Conservation (phyloP, 2,113 vertebrate species). For the Lichenostomus cassidix region DNA sequence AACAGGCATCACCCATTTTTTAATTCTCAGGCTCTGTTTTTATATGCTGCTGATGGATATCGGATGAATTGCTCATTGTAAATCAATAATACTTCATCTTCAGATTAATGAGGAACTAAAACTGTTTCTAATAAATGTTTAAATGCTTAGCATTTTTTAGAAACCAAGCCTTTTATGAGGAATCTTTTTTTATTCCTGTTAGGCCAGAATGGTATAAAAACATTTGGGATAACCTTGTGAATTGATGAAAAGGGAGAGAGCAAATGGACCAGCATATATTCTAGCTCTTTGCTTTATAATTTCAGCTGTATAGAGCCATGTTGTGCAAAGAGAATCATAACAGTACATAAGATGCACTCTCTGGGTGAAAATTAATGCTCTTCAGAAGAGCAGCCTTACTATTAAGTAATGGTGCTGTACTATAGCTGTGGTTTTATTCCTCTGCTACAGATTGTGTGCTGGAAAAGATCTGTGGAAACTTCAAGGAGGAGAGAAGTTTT, state of each 20-base stretch:
- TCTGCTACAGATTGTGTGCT: neutral
- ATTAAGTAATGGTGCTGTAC: neutral
- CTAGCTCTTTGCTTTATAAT: constrained; percentile 43
- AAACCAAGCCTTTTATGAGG: constrained; percentile 67
- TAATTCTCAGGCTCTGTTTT: constrained; percentile 57
- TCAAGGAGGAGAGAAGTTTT: neutral
- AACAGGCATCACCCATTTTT: constrained; percentile 70
- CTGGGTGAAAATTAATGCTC: neutral
- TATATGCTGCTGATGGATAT: constrained; percentile 61
- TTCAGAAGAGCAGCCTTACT: neutral
- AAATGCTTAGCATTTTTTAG: constrained; percentile 71
- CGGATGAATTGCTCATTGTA: constrained; percentile 58
- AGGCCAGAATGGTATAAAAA: constrained; percentile 45
- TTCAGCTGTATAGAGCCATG: neutral
- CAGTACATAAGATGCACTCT: neutral
- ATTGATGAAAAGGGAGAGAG: constrained; percentile 29
- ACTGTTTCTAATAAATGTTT: constrained; percentile 73
- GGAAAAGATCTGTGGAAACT: neutral
- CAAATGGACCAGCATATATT: neutral
- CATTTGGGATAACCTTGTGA: constrained; percentile 57
- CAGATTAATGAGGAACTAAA: constrained; percentile 69
- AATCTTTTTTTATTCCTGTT: constrained; percentile 44
- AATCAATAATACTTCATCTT: constrained; percentile 70
- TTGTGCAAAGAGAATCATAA: neutral
- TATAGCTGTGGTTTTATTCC: neutral